Evolutionary conservation across 2,888 invertebrate genomes (phyloP), one percentile per base, ranked within the genome.

Genomic region (Graphium colonna): DNA sequence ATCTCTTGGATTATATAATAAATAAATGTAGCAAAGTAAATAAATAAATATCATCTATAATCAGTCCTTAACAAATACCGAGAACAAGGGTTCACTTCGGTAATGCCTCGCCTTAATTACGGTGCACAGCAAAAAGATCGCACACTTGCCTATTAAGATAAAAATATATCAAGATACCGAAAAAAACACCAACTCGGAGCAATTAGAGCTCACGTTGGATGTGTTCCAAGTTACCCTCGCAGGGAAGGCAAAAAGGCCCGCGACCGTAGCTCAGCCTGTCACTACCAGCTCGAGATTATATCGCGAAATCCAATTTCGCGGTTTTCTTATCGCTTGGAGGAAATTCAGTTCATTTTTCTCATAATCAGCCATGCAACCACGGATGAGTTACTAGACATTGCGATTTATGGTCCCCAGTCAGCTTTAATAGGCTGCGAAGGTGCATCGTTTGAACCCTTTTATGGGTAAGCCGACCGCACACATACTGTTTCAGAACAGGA

Each of bases 241-340:
- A 21, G 33, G 59, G 58, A 73, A 74, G 69, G 71, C 67, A 57
- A 60, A 58, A 65, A 64, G 61, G 61, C 58, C 61, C 60, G 56
- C 60, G 57, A 55, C 57, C 61, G 58, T 62, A 58, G 59, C 60
- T 61, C 58, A 52, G 60, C 60, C 59, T 73, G 73, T 71, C 71
- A 73, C 69, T 69, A 70, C 62, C 66, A 65, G 71, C 65, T 69
- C 68, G 67, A 83, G 88, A 89, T 89, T 83, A 80, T 82, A 89
- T 89, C 88, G 82, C 73, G 68, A 77, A 89, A 89, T 87, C 87
- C 88, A 89, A 89, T 89, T 88, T 86, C 82, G 87, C 79, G 84
- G 86, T 85, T 86, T 84, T 81, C 82, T 83, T 86, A 86, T 88
- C 86, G 82, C 72, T 62, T 67, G 70, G 70, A 73, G 80, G 77